Evolutionary conservation across 1,140 invertebrate species (phyloP), one percentile per base, ranked within the genome.

Genomic region (Drosophila pectinifera): DNA sequence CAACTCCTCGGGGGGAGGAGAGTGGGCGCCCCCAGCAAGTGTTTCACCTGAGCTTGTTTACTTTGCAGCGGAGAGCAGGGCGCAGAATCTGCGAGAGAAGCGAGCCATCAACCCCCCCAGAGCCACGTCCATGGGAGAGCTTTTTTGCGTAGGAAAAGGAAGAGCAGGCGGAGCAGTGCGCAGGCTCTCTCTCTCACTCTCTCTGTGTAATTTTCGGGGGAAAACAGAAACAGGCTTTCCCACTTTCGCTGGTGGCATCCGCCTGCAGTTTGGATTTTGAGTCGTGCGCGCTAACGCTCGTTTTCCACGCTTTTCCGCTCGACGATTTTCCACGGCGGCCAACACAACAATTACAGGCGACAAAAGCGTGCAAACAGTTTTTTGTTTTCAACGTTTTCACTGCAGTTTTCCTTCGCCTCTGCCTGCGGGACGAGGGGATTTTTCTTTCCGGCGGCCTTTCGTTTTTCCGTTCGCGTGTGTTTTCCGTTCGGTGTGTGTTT

Each of bases 211-310:
- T 51, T 38, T 62, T 61, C 48, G 43, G 48, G 22, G 57, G 63
- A 73, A 73, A 73, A 62, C 59, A 63, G 39, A 73, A 73, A 48
- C 51, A 63, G 39, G 56, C 74, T 81, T 82, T 38, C 46, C 48
- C 70, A 85, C 77, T 77, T 78, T 77, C 73, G 62, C 73, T 80
- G 73, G 48, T 45, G 67, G 63, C 63, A 73, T 68, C 69, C 67
- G 81, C 59, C 63, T 85, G 81, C 81, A 85, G 81, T 85, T 85
- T 70, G 69, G 58, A 80, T 84, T 84, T 73, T 80, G 78, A 86
- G 80, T 79, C 80, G 80, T 83, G 63, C 74, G 78, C 73, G 73
- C 82, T 80, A 86, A 78, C 78, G 81, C 68, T 85, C 82, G 81
- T 70, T 74, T 78, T 84, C 57, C 73, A 39, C 58, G 80, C 76